Conservation (phyloP, 2,113 vertebrate species). For the Chroicocephalus ridibundus region DNA sequence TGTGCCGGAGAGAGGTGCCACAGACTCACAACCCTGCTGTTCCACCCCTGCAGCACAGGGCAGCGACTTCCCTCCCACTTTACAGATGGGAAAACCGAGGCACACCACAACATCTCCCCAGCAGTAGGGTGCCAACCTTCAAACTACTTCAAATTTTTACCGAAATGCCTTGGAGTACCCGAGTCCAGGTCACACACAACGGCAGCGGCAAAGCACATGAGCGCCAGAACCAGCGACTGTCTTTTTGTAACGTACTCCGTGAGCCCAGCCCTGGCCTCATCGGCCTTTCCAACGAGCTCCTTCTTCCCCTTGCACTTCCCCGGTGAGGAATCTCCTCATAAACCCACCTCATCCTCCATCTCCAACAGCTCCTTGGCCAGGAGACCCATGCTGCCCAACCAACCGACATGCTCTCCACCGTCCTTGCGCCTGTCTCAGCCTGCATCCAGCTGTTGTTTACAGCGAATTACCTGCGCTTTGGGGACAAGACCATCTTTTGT, state of each 20-base stretch:
- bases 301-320: neutral
- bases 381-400: neutral
- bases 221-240: neutral
- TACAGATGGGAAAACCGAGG: neutral
- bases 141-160: neutral
- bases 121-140: neutral
- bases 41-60: neutral
- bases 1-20: neutral
- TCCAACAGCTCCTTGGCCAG: neutral
- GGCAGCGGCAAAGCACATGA: rapidly evolving
- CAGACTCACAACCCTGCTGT: neutral
- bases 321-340: neutral
- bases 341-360: neutral
- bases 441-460: neutral
- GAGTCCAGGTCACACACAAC: neutral
- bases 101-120: neutral
- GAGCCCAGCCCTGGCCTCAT: neutral
- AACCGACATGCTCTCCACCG: rapidly evolving
- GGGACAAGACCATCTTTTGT: neutral
- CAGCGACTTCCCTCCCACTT: neutral
- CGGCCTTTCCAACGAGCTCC: neutral
- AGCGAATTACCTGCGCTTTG: neutral
- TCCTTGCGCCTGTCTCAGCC: neutral
- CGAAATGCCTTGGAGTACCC: rapidly evolving
- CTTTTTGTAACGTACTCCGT: rapidly evolving